A percentile compares a stretch with the other conserved stretches of the same genome.
phyloP scores from a whole-genome alignment of 2,113 vertebrate genomes.

The Platysteira castanea region DNA sequence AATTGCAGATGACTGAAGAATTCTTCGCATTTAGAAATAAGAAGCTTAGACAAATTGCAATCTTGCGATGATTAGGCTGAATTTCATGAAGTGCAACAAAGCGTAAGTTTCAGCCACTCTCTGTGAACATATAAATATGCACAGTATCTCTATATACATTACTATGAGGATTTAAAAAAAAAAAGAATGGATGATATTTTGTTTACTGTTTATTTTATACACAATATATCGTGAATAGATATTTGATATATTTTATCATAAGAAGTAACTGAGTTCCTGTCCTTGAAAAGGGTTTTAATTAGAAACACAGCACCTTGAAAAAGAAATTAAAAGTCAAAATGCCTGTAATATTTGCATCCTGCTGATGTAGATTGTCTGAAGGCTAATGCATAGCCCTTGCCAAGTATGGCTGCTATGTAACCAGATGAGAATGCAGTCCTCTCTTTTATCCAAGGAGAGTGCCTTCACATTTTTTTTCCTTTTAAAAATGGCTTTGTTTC shows the following conservation, averaged over 20 bases:
- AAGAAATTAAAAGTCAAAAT: neutral
- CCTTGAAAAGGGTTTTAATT: neutral
- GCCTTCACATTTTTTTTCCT: neutral
- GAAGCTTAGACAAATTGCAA: neutral
- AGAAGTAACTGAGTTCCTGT: neutral
- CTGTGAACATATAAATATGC: neutral
- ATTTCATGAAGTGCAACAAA: neutral
- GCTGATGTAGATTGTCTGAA: neutral
- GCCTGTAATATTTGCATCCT: neutral
- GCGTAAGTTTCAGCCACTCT: neutral
- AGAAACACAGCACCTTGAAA: neutral
- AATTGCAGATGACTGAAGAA: neutral
- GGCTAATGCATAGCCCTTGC: neutral
- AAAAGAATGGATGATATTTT: neutral
- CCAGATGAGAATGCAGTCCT: neutral
- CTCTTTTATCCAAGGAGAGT: neutral
- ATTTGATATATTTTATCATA: neutral
- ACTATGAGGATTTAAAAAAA: neutral
- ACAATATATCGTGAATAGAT: neutral
- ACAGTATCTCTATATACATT: neutral
- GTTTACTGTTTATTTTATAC: neutral
- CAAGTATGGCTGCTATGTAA: neutral
- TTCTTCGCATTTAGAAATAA: neutral
- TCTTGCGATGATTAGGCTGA: accelerated
- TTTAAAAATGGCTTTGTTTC: neutral